These are phyloP conservation scores for Centropyge bicolor DNA, from an alignment of 2,797 vertebrate genomes.

Conservation along the genomic window DNA sequence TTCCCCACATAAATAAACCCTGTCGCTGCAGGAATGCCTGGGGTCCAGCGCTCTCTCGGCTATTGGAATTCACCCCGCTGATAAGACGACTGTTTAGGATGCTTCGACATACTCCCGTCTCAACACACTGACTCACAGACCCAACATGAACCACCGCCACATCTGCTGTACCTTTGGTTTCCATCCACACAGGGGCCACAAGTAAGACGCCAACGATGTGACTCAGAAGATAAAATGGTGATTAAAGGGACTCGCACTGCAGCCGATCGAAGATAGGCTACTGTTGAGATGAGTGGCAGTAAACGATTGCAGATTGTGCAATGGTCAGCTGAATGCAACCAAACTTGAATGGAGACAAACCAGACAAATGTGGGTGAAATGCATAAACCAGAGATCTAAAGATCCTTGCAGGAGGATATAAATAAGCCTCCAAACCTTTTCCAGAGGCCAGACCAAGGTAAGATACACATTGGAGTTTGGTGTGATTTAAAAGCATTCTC, in stretches of 20 bases:
- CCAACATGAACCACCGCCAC: constrained; percentile 63
- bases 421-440: constrained; percentile 17
- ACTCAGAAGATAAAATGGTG: constrained; percentile 56
- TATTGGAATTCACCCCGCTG: constrained; percentile 73
- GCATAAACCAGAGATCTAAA: constrained; percentile 24
- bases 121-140: constrained; percentile 59
- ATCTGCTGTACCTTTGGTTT: constrained; percentile 64
- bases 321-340: constrained; percentile 11
- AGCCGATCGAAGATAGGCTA: constrained; percentile 35
- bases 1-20: constrained; percentile 84
- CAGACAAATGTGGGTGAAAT: constrained; percentile 29
- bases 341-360: constrained; percentile 26
- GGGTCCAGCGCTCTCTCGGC: constrained; percentile 60
- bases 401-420: neutral
- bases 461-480: neutral
- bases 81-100: constrained; percentile 70
- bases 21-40: constrained; percentile 77
- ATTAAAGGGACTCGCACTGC: constrained; percentile 55
- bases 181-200: constrained; percentile 48
- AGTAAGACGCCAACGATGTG: constrained; percentile 53
- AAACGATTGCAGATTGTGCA: constrained; percentile 32
- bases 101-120: constrained; percentile 65
- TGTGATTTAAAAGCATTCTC: neutral
- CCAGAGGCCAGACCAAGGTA: neutral
- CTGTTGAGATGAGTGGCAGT: constrained; percentile 41